Base-by-base conservation (phyloP, 2,797 vertebrate genomes). In the Acipenser oxyrinchus region DNA sequence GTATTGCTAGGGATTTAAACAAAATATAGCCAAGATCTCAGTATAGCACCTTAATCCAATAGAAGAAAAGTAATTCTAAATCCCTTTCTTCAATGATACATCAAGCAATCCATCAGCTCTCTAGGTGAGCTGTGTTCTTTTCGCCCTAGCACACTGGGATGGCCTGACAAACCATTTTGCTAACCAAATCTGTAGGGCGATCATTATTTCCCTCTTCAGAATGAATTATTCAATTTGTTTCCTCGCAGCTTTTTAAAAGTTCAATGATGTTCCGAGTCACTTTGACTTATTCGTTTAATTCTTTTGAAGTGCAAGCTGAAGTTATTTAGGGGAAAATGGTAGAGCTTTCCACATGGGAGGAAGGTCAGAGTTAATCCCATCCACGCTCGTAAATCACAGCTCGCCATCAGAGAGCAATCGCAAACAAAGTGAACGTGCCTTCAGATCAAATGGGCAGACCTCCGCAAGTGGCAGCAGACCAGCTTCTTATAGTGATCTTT, bases 71-170 rank as follows among this genome's bases (percentile, higher is more conserved):
- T 84, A 88, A 88, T 86, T 85, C 87, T 87, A 81, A 80, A 83
- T 86, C 82, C 83, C 87, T 89, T 90, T 91, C 88, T 66, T 70
- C 84, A 81, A 83, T 87, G 85, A 90, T 91, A 87, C 81, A 82
- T 76, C 66, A 63, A 71, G 78, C 82, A 90, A 90, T 90, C 86
- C 84, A 90, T 91, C 89, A 91, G 81, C 15, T 10, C 73, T 68
- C 48, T 65, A 79, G 80, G 83, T 75, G 72, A 78, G 84, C 75
- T 79, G 74, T 78, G 79, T 81, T 81, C 81, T 78, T 82, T 84
- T 79, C 71, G 65, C 83, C 78, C 81, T 72, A 82, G 81, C 85
- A 81, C 82, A 87, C 87, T 80, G 86, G 86, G 81, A 82, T 84
- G 74, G 79, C 66, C 85, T 90, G 88, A 90, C 85, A 85, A 88